Base-by-base conservation (phyloP, 2,113 vertebrate genomes). In the Tetrao urogallus region DNA sequence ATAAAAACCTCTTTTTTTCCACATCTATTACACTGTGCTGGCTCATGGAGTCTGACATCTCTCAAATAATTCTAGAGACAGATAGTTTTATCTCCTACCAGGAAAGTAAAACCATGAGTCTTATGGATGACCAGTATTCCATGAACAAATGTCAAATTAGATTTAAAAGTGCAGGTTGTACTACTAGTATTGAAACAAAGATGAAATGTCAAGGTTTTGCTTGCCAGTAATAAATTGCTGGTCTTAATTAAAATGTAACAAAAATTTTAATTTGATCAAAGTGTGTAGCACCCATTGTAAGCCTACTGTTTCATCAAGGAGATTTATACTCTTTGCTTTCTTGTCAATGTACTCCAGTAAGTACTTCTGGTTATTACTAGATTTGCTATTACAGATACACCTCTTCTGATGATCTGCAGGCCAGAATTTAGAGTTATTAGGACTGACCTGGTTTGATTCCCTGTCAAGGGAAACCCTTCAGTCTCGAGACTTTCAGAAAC, bases 181-280 rank as follows among this genome's bases (percentile, higher is more conserved):
- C n/a, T 83, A 36, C 40, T 61, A 24, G 27, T 52, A 43, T n/a
- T 67, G 34, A 40, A 86, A 83, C 21, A 79, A 81, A 88, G 48
- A 81, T 65, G 76, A 94, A 92, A 90, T 78, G 60, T 80, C 82
- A 89, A 70, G 2, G 24, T 67, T 94, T 89, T 93, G 30, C 69
- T 47, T 61, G 60, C 17, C 34, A 88, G 79, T 93, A 27, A 0
- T 89, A 83, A 94, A 95, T 82, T 93, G 20, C 56, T 91, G 52
- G 34, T 88, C 71, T 94, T 92, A 93, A 92, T 91, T 91, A 82
- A 82, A 89, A 47, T 64, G 70, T 61, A 96, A 91, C 92, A 89
- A 95, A 93, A 74, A 10, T 30, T 83, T 74, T 87, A 93, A 92
- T 95, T 94, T 86, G 52, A 86, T 94, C 82, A 89, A 91, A 82